Base-by-base conservation (phyloP, 2,888 invertebrate species). In the Opisthograptis luteolata region DNA sequence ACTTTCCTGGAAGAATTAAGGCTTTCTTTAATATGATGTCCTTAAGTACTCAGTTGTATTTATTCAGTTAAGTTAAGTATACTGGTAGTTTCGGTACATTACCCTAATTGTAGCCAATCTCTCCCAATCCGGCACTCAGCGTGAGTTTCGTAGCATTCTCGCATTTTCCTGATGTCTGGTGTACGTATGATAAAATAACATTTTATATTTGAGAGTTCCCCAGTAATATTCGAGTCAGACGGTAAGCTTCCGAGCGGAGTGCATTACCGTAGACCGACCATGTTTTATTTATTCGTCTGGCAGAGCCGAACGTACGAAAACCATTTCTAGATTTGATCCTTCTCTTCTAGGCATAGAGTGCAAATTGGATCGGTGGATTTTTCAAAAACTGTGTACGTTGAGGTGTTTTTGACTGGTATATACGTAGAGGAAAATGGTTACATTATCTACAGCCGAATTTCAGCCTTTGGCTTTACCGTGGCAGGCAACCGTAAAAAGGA, bases 201-300 rank as follows among this genome's bases (percentile, higher is more conserved):
- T 62, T 64, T 62, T 62, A 60, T 59, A 58, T 64, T 60, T 58
- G 59, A 64, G 62, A 66, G 60, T 62, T 60, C 45, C 58, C 54
- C 55, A 35, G 62, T 58, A 60, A 67, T 62, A 60, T 62, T 61
- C 61, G 60, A 60, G 62, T 55, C 51, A 55, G 60, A 63, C 66
- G 60, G 66, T 68, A 70, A 70, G 70, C 72, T 60, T 44, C 55
- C 69, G 14, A 53, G 49, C 62, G 65, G 70, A 76, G 77, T 83
- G 82, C 84, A 84, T 85, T 86, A 84, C 77, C 62, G 72, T 65
- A 52, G 62, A 58, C 60, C 59, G 53, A 58, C 60, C 60, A 62
- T 62, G 79, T 84, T 84, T 85, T 83, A 83, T 83, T 85, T 83
- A 84, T 80, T 74, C 77, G 79, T 79, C 75, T 79, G 76, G 59